Base-by-base conservation (phyloP, 2,113 vertebrate species). In the Gasterosteus nipponicus region DNA sequence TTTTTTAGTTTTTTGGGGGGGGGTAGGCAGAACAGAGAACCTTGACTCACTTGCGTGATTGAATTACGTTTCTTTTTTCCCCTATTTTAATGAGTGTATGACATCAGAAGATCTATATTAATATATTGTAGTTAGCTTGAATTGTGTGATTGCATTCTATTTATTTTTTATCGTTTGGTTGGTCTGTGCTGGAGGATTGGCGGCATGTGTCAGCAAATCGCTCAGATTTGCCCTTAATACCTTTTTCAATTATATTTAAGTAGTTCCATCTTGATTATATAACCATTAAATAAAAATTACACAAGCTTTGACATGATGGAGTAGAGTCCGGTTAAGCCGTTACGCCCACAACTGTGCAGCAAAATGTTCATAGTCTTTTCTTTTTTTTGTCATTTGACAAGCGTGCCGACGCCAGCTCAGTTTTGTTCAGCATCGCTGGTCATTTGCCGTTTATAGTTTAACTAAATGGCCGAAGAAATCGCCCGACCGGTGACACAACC, bases 111-210 rank as follows among this genome's bases (percentile, higher is more conserved):
- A 95, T 96, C 95, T 96, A 96, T 96, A 95, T 92, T 93, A 96
- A 96, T 95, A 96, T 95, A 96, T 95, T 96, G 93, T 95, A 94
- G 91, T 95, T 95, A 95, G 95, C 94, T 95, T 94, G 93, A 94
- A 92, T 91, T 92, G 92, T 94, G 93, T 94, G 91, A 86, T 93
- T 94, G 85, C 93, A 87, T 91, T 83, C 89, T 94, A 95, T 95
- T 95, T 95, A 95, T 93, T 92, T 91, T 89, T 89, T 92, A 92
- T 89, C 18, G 79, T 92, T 93, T 93, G 92, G 91, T 91, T 91
- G 92, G 90, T 93, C 87, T 92, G 88, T 92, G 89, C 93, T 92
- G 93, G 92, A 93, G 90, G 93, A 93, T 93, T 90, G 92, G 90
- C 85, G 73, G 93, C 91, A 91, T 92, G 90, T 91, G 86, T 88